A percentile compares a stretch with the other conserved stretches of the same genome.
Conservation (phyloP, 2,113 vertebrate genomes). For the Otus sunia region DNA sequence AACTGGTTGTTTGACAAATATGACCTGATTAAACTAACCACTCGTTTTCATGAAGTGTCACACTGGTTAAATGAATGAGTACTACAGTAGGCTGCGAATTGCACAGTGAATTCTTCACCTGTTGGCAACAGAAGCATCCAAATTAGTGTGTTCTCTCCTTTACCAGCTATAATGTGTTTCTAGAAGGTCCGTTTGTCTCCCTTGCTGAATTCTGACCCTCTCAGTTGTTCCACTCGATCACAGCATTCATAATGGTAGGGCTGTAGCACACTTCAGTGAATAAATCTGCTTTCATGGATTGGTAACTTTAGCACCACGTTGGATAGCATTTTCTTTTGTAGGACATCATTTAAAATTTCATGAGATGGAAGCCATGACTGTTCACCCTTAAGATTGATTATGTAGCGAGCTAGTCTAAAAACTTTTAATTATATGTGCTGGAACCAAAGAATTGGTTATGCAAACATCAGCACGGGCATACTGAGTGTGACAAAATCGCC, state of each 20-base stretch:
- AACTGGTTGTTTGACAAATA: conserved; percentile 21
- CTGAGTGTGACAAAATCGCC: not conserved
- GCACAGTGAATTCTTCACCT: not conserved
- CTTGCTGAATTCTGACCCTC: not conserved
- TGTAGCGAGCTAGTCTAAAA: not conserved
- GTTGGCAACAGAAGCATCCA: not conserved
- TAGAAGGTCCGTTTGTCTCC: not conserved
- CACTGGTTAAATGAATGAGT: not conserved
- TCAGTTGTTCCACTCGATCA: not conserved
- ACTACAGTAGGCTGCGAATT: not conserved
- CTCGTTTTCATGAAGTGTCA: not conserved
- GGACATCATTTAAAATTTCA: not conserved
- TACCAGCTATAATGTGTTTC: not conserved
- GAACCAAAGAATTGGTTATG: not conserved
- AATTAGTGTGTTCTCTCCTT: not conserved
- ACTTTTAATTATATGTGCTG: not conserved
- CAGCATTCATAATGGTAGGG: not conserved
- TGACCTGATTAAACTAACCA: conserved; percentile 36
- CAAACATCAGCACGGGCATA: not conserved
- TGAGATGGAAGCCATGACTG: not conserved
- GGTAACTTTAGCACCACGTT: not conserved
- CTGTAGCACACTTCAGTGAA: not conserved
- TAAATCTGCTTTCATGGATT: not conserved
- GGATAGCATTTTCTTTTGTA: not conserved
- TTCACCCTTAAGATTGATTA: not conserved